Percentiles rank a stretch among this genome's conserved stretches.
Evolutionary conservation across 2,888 invertebrate genomes (phyloP).

Genomic region (Oscheius onirici): DNA sequence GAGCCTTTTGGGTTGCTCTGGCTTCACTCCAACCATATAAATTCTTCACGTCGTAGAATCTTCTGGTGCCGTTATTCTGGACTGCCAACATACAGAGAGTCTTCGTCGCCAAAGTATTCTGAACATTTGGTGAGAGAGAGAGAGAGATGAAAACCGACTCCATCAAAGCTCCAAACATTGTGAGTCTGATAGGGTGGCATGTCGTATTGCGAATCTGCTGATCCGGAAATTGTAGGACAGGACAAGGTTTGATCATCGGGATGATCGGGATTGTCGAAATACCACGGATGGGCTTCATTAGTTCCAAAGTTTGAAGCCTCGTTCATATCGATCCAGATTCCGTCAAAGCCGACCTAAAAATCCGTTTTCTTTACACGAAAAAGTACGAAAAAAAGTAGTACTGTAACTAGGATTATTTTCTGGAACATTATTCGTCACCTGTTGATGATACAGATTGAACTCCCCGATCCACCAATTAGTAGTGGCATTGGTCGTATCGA

Average conservation of each 20-base stretch:
- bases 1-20: constrained; percentile 78
- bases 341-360: constrained; percentile 79
- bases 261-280: constrained; percentile 57
- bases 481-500: constrained; percentile 60
- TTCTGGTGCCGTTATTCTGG: constrained; percentile 56
- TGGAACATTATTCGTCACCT: too few species aligned
- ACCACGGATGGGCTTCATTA: constrained; percentile 58
- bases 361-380: too few species aligned
- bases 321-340: constrained; percentile 90
- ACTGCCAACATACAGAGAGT: constrained; percentile 68
- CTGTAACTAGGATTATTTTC: too few species aligned
- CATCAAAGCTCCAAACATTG: constrained; percentile 53
- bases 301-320: constrained; percentile 76
- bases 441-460: constrained; percentile 55
- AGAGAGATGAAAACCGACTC: background rate
- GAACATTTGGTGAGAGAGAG: background rate
- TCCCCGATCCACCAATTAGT: constrained; percentile 67
- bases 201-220: constrained; percentile 55
- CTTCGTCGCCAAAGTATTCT: constrained; percentile 55
- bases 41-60: constrained; percentile 52
- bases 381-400: too few species aligned
- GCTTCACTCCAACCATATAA: constrained; percentile 83
- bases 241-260: constrained; percentile 56
- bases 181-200: constrained; percentile 66
- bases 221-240: constrained; percentile 55